Conservation (phyloP, 2,797 vertebrate genomes). For the Sardinella longiceps region DNA sequence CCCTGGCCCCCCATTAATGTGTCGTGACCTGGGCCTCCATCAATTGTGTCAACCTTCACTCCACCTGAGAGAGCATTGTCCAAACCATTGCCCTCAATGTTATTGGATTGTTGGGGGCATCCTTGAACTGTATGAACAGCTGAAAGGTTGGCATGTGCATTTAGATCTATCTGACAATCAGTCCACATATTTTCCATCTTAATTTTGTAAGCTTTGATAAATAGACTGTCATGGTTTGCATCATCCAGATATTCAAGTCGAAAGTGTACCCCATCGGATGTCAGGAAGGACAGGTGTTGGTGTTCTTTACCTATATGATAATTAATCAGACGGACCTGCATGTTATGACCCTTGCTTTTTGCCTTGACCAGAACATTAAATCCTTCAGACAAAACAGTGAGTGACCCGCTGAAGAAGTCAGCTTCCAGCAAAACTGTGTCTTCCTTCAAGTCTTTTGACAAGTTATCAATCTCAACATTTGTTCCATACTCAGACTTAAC, state of each 20-base stretch:
- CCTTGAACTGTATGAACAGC: slow-evolving; percentile 58
- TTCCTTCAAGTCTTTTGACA: slow-evolving; percentile 48
- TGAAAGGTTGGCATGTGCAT: slow-evolving; percentile 53
- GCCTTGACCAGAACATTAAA: slow-evolving; percentile 38
- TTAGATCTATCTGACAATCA: slow-evolving; percentile 58
- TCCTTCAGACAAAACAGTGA: slow-evolving; percentile 26
- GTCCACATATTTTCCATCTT: slow-evolving; percentile 44
- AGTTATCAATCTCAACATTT: slow-evolving; percentile 48
- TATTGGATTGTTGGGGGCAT: slow-evolving; percentile 50
- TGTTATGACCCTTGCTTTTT: slow-evolving; percentile 27
- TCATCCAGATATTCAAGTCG: slow-evolving; percentile 31
- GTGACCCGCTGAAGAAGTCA: slow-evolving; percentile 50
- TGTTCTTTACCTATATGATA: slow-evolving; percentile 31
- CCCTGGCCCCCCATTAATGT: slow-evolving; percentile 59
- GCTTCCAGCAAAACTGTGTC: slow-evolving; percentile 59
- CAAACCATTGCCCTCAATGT: slow-evolving; percentile 53
- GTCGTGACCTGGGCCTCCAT: slow-evolving; percentile 60
- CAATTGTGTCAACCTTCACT: slow-evolving; percentile 49
- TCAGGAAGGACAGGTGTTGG: slow-evolving; percentile 55
- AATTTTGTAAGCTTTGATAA: slow-evolving; percentile 57
- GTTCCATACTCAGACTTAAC: slow-evolving; percentile 52
- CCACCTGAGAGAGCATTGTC: slow-evolving; percentile 60
- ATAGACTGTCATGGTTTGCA: background rate
- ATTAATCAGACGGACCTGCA: slow-evolving; percentile 33
- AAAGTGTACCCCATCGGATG: slow-evolving; percentile 55